Conservation (phyloP, 30 jellyfish, hydroid and myxozoan species). For the Nemopilema nomurai region DNA sequence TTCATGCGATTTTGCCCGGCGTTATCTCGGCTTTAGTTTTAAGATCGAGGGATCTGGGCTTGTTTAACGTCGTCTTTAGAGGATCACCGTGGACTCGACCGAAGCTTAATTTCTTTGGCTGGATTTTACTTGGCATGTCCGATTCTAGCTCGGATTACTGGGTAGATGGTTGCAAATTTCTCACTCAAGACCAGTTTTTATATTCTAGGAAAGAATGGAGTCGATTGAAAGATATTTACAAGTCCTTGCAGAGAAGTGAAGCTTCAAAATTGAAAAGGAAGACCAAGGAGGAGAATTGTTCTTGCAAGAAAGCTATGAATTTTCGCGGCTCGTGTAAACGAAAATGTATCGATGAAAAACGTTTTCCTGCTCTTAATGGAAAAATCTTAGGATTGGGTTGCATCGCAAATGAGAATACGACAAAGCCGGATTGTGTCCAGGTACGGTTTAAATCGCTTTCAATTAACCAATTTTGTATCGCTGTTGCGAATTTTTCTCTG, state of each 20-base stretch:
- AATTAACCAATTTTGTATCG: neutral
- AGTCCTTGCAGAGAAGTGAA: constrained; percentile 1
- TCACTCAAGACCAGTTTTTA: neutral
- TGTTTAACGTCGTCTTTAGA: neutral
- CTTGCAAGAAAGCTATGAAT: neutral
- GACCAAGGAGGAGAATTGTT: neutral
- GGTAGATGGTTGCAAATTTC: neutral
- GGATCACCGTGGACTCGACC: neutral
- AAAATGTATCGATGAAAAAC: neutral
- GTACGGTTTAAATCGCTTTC: neutral
- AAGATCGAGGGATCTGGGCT: neutral
- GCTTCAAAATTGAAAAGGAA: constrained; percentile 2
- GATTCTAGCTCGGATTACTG: neutral
- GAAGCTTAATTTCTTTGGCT: neutral
- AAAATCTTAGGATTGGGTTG: neutral
- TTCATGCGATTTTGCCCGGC: neutral
- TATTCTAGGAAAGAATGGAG: constrained; percentile 19
- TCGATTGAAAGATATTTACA: constrained; percentile 17
- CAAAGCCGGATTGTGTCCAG: neutral
- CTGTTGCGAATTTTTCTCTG: neutral
- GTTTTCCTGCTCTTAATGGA: neutral
- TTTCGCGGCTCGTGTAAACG: neutral
- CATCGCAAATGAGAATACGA: neutral
- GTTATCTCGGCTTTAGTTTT: neutral
- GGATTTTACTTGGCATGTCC: neutral